Evolutionary conservation across 2,797 vertebrate genomes (phyloP), one percentile per base, ranked within the genome.

Genomic region (Lagodon rhomboides): DNA sequence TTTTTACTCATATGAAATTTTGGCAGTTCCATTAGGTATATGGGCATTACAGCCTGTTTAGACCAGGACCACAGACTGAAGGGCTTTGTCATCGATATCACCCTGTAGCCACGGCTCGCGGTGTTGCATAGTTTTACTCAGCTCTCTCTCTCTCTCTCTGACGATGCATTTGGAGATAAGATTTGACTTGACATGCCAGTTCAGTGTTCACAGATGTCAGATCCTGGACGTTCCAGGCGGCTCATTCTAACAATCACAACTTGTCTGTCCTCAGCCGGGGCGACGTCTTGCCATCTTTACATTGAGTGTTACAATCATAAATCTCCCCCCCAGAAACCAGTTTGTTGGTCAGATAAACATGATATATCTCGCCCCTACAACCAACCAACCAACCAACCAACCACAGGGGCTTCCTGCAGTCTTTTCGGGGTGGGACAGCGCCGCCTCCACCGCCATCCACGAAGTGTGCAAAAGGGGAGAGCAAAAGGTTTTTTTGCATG

Each of bases 401-500:
- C 75, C 58, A 79, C 62, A 15, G 75, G 49, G 81, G 55, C 65
- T 83, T 78, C 69, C 85, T 75, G 81, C 83, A 38, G 85, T 68
- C 50, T 84, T 68, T 78, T 54, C 5, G n/a, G 44, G 68, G 66
- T 2, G 20, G 22, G 23, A 47, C 49, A 13, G 41, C 49, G 0
- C 66, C 12, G 17, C 80, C 69, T 82, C 73, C 78, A 9, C 38
- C 68, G 7, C 71, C 82, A 86, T 58, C 71, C 68, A 62, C 0
- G 0, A 82, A 47, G 79, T 77, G 82, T 84, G 87, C 78, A 79
- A 83, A 79, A 85, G 66, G 58, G 82, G 82, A 85, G 80, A 69
- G 81, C 75, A 83, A 83, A 79, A 58, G 44, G 3, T 72, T 79
- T 79, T 87, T 90, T 85, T 92, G 93, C 94, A 94, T 94, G 93